Conservation (phyloP, 2,797 vertebrate species). For the Gymnocypris eckloni region DNA sequence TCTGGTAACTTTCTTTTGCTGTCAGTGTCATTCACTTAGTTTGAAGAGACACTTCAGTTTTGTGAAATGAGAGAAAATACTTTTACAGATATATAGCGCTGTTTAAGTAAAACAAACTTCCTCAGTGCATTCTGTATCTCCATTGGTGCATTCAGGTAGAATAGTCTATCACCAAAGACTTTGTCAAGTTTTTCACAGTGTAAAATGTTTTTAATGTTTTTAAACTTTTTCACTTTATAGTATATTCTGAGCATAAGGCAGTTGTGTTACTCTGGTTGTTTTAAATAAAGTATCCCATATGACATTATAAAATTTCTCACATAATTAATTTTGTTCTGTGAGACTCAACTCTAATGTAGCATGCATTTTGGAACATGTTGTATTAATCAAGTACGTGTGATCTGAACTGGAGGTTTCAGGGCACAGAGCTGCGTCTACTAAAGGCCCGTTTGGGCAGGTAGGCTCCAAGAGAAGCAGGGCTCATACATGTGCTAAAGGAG, state of each 20-base stretch:
- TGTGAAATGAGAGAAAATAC: background rate
- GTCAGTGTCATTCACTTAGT: constrained; percentile 13
- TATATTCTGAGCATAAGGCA: background rate
- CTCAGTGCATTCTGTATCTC: background rate
- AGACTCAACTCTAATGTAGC: background rate
- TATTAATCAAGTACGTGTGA: background rate
- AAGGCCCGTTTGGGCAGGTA: constrained; percentile 54
- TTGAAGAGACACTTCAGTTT: constrained; percentile 13
- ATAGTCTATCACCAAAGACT: constrained; percentile 32
- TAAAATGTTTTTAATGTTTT: background rate
- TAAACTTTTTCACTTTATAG: background rate
- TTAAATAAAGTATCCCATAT: background rate
- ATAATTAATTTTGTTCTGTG: background rate
- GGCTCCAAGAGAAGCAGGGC: constrained; percentile 26
- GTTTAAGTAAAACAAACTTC: constrained; percentile 23
- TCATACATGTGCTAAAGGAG: constrained; percentile 49
- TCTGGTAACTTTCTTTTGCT: background rate
- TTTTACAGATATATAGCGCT: background rate
- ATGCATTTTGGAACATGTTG: background rate
- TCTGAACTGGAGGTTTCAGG: constrained; percentile 57
- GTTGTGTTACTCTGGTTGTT: background rate
- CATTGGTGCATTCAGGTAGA: background rate
- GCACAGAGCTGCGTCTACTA: constrained; percentile 75
- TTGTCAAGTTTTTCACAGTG: constrained; percentile 39
- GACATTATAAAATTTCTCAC: background rate